Conservation (phyloP, 2,888 invertebrate genomes). For the Pyralis farinalis region DNA sequence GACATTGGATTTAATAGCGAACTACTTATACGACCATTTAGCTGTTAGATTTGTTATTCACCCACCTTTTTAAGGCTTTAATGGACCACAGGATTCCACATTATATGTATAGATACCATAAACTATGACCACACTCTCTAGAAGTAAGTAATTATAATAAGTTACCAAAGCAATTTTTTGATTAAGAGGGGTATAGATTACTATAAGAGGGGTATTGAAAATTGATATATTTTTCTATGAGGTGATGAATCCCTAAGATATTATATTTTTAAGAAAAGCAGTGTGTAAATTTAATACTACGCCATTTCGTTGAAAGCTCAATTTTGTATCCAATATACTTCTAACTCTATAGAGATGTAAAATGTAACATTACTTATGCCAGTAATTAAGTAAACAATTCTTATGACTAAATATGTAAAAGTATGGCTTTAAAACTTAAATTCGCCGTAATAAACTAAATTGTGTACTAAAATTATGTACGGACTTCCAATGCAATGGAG, state of each 20-base stretch:
- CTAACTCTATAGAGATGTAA: conserved; percentile 62
- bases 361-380: conserved; percentile 32
- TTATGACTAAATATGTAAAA: conserved; percentile 58
- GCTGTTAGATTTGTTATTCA: too few species aligned
- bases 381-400: conserved; percentile 42
- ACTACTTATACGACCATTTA: too few species aligned
- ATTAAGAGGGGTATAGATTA: conserved; percentile 48
- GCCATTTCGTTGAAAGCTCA: conserved; percentile 49
- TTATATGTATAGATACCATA: conserved; percentile 3
- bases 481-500: conserved; percentile 30
- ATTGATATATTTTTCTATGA: conserved; percentile 62
- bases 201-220: conserved; percentile 35
- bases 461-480: conserved; percentile 51
- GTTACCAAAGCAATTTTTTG: conserved; percentile 77
- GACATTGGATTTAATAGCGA: too few species aligned
- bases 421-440: conserved; percentile 67
- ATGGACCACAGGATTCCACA: conserved; percentile 19
- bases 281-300: conserved; percentile 33
- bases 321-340: conserved; percentile 59
- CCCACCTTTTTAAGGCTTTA: conserved; percentile 20
- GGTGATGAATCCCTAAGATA: conserved; percentile 39
- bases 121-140: conserved; percentile 35
- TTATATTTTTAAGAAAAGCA: conserved; percentile 30
- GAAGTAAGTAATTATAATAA: conserved; percentile 54
- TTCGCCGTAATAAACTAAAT: conserved; percentile 37